phyloP scores from a whole-genome alignment of 92 coral and sea anemone species.

The Parazoanthus atlanticus region DNA sequence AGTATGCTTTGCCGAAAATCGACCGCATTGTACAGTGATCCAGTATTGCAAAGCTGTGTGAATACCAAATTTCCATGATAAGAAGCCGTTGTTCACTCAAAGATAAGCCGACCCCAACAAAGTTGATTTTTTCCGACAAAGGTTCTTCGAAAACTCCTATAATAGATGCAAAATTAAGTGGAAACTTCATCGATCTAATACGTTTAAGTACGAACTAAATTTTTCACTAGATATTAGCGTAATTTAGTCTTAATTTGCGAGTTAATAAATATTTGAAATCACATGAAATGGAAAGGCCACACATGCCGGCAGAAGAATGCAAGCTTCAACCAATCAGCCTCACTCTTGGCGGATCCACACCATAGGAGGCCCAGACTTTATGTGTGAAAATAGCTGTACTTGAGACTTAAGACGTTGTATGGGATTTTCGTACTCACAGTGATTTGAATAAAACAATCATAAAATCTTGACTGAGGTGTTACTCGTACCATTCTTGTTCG shows the following conservation, averaged over 20 bases:
- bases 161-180: background rate
- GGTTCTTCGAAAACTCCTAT: background rate
- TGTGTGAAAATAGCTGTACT: too few relatives aligned
- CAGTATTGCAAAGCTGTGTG: background rate
- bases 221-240: background rate
- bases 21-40: slow-evolving; percentile 20
- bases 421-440: background rate
- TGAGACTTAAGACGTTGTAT: background rate
- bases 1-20: background rate
- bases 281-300: background rate
- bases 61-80: background rate
- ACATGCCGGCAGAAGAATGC: background rate
- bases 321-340: background rate
- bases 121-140: background rate
- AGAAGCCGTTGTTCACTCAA: background rate
- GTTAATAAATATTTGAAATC: slow-evolving; percentile 1
- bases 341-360: background rate
- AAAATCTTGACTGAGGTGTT: background rate
- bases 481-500: background rate
- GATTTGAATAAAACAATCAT: background rate
- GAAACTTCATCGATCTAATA: background rate
- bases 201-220: background rate
- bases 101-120: background rate
- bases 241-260: slow-evolving; percentile 18
- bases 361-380: background rate